Percentiles rank a stretch among this genome's conserved stretches.
These are phyloP conservation scores for Siderastrea radians DNA, from an alignment of 92 coral and sea anemone species.

Conservation along the genomic window DNA sequence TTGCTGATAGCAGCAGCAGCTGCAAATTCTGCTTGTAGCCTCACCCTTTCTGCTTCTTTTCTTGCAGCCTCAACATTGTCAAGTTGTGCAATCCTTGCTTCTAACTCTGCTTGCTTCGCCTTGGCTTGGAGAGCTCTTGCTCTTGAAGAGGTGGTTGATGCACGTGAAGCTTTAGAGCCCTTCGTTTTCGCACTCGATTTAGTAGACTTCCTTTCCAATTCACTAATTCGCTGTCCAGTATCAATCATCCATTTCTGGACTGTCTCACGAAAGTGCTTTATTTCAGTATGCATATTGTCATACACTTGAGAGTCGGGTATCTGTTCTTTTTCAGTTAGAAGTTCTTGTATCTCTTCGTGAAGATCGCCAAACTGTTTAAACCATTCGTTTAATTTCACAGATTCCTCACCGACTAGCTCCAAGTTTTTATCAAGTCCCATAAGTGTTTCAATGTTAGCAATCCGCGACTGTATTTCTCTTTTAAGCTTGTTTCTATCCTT, in stretches of 20 bases:
- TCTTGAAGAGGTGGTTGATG: conserved; percentile 45
- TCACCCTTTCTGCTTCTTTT: conserved; percentile 48
- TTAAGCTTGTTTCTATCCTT: conserved; percentile 43
- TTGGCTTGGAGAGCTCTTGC: conserved; percentile 57
- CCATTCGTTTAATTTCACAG: conserved; percentile 31
- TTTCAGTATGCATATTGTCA: no score
- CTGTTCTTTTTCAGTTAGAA: conserved; percentile 18
- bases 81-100: conserved; percentile 43
- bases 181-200: no score
- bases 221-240: no score
- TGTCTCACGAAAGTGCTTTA: no score
- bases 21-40: conserved; percentile 31
- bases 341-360: conserved; percentile 60
- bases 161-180: no score
- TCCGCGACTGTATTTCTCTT: conserved; percentile 47
- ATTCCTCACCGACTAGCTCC: conserved; percentile 28
- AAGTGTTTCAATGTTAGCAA: conserved; percentile 50
- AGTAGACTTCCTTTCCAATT: no score
- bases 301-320: no score
- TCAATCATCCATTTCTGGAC: no score
- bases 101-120: conserved; percentile 46
- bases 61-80: conserved; percentile 41
- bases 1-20: conserved; percentile 58
- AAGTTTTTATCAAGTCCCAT: conserved; percentile 51
- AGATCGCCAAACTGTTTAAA: conserved; percentile 52